Base-by-base conservation (phyloP, 2,113 vertebrate genomes). In the Cercocebus atys region DNA sequence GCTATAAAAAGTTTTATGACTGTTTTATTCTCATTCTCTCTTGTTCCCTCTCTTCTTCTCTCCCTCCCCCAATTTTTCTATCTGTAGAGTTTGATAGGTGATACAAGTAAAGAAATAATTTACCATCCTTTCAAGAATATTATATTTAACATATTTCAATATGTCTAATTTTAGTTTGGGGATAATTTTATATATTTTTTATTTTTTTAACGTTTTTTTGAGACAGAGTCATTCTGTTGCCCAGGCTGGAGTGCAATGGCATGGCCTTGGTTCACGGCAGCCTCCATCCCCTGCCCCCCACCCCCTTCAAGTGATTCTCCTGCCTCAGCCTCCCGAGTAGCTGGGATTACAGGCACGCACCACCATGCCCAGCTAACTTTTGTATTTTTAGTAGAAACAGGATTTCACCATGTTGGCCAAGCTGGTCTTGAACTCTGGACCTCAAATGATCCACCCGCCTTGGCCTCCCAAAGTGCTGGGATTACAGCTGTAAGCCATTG, bases 101-200 rank as follows among this genome's bases (percentile, higher is more conserved):
- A 72, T 89, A 52, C 43, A 90, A 64, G 16, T 40, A 95, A 61
- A 93, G 3, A 90, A 66, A 88, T 23, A 92, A 92, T 59, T 94
- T 93, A 80, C 23, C 27, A 12, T 94, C 32, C 8, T 92, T 90
- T 88, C 30, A 92, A 80, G 72, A 95, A 70, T 93, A 90, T 87
- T 16, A 57, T 86, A 17, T 86, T 93, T 55, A 87, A 66, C 22
- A n/a, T 90, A 72, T 94, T 94, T 89, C 61, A 86, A 18, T 76
- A 52, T 55, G 7, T 88, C 30, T 80, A 93, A 90, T n/a, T 75
- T 92, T 66, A 95, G 22, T 85, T 95, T 68, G 66, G 14, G 66
- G 32, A 35, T 64, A 64, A 30, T 30, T 64, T 14, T 30, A 30
- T 64, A 2, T 64, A 13, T 61, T 64, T 27, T 64, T 30, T 13